Base-by-base conservation (phyloP, 2,888 invertebrate species). In the Prosopocoilus inquinatus region DNA sequence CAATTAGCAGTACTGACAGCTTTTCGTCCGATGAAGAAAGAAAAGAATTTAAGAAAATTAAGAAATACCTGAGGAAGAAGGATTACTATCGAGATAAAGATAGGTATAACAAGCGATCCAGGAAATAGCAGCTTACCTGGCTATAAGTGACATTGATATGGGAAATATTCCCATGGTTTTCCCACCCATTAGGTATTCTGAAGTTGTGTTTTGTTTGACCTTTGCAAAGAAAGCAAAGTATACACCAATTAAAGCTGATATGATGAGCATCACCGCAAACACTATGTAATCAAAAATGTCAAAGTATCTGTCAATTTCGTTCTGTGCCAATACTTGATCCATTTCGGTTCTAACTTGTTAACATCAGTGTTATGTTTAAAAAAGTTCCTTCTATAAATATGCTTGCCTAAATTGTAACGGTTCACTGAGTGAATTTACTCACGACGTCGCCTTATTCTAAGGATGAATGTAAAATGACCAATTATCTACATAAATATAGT, bases 101-200 rank as follows among this genome's bases (percentile, higher is more conserved):
- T 39, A 50, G 38, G 16, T 45, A 41, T 50, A 13, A 3, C 4
- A 28, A 28, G 20, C 20, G 20, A 28, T 28, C 20, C 20, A 28
- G 20, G 20, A 43, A 43, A 43, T 35, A 34, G 8, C 11, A 47
- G 59, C 66, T 76, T 82, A 88, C 88, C 88, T 88, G 67, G 89
- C 88, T 63, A 89, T 87, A 55, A 89, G 76, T 9, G 88, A 89
- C 87, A 89, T 88, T 49, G 89, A 87, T 69, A 89, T 88, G 0
- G 89, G 89, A 65, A 89, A 85, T 64, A 89, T 84, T n/a, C 88
- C 86, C 88, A 89, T 88, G 8, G 83, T 86, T 69, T 88, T 87
- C 15, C 89, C 88, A 4, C 89, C 89, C 80, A 89, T 84, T 53
- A 89, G 79, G 66, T 89, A 89, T 66, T 89, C 88, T 13, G 82